Evolutionary conservation across 1,140 invertebrate genomes (phyloP).

Genomic region (Berghia stephanieae): DNA sequence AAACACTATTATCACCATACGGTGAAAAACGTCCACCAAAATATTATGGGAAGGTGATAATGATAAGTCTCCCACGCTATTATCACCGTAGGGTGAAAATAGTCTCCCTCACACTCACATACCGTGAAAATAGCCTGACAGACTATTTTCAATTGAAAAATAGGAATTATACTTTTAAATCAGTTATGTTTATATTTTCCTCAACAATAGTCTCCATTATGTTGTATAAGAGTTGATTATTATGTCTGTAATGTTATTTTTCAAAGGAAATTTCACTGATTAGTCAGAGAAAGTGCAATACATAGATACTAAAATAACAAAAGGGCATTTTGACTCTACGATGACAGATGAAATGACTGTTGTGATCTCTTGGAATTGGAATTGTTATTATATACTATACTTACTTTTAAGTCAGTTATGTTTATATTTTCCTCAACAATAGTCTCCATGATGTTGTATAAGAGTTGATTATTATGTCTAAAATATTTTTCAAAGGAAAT

Average conservation of each 20-base stretch:
- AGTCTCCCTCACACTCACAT: background rate
- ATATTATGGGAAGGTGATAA: background rate
- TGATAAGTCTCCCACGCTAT: background rate
- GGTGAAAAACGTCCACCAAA: background rate
- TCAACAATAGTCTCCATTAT: slow-evolving; percentile 34
- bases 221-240: too few species aligned
- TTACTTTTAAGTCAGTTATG: slow-evolving; percentile 34
- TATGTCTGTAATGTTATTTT: too few species aligned
- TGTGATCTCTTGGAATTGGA: too few species aligned
- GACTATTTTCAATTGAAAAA: background rate
- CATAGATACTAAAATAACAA: too few species aligned
- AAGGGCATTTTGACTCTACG: too few species aligned
- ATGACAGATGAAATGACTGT: too few species aligned
- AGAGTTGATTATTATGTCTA: too few species aligned
- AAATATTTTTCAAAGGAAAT: too few species aligned
- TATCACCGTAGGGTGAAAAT: background rate
- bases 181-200: slow-evolving; percentile 29
- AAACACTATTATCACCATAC: background rate
- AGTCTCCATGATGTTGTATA: too few species aligned
- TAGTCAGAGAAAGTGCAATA: too few species aligned
- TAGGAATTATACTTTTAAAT: slow-evolving; percentile 34
- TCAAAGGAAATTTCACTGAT: too few species aligned
- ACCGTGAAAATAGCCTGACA: background rate
- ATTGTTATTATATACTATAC: too few species aligned
- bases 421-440: slow-evolving; percentile 32